Conservation (phyloP, 2,113 vertebrate genomes). For the Tetrao urogallus region DNA sequence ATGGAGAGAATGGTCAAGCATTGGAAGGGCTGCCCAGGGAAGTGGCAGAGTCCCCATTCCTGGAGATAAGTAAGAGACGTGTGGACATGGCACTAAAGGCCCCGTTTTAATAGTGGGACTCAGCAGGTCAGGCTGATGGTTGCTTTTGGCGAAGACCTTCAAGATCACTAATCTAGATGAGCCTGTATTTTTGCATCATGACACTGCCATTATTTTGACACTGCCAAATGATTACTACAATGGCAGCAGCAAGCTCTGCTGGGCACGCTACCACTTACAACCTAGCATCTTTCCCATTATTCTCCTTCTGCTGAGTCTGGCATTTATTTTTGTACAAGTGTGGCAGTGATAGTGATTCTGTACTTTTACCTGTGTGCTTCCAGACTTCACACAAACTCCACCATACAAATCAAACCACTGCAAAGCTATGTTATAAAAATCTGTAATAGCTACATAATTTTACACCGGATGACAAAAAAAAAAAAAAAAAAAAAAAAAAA, state of each 20-base stretch:
- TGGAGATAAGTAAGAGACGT: neutral
- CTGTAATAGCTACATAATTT: neutral
- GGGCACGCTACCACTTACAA: neutral
- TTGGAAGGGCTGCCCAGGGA: neutral
- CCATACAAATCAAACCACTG: neutral
- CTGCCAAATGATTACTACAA: accelerated
- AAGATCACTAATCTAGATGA: neutral
- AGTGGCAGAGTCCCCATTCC: neutral
- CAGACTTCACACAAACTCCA: neutral
- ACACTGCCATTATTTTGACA: accelerated
- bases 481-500: no score
- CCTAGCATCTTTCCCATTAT: neutral
- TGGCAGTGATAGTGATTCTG: neutral
- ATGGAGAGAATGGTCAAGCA: neutral
- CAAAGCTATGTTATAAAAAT: neutral
- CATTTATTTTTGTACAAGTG: accelerated
- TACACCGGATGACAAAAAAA: neutral
- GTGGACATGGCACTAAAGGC: neutral
- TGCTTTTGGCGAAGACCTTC: neutral
- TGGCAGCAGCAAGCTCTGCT: accelerated
- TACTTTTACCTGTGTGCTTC: neutral
- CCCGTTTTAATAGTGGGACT: no score
- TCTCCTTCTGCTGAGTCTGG: accelerated
- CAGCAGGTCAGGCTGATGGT: neutral
- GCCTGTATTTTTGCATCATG: accelerated